Conservation (phyloP, 2,113 vertebrate genomes). For the Oriolus oriolus region DNA sequence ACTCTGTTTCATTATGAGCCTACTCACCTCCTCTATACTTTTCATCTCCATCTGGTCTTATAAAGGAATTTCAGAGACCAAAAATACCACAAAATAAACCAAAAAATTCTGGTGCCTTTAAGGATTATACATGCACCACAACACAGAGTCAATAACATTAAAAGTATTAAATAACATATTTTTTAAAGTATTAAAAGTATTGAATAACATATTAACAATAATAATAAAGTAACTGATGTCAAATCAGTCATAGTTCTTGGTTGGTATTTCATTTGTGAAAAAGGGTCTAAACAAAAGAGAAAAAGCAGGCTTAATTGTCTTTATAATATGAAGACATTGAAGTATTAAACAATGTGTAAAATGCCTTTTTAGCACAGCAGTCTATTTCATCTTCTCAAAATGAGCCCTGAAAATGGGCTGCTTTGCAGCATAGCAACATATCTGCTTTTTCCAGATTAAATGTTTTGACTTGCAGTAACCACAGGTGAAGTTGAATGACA, state of each 20-base stretch:
- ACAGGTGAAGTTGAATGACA: neutral
- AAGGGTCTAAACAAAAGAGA: neutral
- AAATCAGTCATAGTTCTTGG: neutral
- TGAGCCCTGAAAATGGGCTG: neutral
- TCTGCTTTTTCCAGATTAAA: neutral
- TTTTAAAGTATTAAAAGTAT: neutral
- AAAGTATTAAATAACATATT: neutral
- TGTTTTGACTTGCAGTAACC: neutral
- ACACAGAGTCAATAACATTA: neutral
- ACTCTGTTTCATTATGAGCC: neutral
- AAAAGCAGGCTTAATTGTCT: neutral
- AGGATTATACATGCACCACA: neutral
- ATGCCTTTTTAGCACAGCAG: neutral
- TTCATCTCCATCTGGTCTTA: neutral
- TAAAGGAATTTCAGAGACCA: neutral
- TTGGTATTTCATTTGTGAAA: neutral
- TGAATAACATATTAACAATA: neutral
- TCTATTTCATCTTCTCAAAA: neutral
- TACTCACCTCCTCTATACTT: neutral
- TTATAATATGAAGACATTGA: neutral
- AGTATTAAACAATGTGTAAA: neutral
- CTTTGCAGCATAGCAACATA: neutral
- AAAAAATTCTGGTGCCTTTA: neutral
- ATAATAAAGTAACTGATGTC: neutral
- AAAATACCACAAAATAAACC: rapidly evolving